These are phyloP conservation scores for Pinctada fucata DNA, from an alignment of 2,888 invertebrate species.

Conservation along the genomic window DNA sequence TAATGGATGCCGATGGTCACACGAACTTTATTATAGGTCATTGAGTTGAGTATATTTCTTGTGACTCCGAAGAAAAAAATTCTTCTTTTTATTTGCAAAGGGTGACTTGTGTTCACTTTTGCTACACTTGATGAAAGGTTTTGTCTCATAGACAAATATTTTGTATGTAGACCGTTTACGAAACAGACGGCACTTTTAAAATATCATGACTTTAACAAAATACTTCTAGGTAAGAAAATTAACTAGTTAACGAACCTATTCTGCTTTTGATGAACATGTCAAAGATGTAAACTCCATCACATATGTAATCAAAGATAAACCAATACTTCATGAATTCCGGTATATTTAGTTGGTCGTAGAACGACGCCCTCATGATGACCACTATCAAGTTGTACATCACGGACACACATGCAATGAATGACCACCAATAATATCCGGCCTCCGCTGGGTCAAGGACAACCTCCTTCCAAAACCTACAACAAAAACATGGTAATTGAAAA, in stretches of 20 bases:
- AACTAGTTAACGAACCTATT: slow-evolving; percentile 83
- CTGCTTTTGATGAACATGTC: slow-evolving; percentile 92
- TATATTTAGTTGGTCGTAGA: slow-evolving; percentile 91
- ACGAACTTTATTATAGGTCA: no score
- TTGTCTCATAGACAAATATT: no score
- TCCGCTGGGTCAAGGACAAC: slow-evolving; percentile 85
- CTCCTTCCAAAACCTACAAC: slow-evolving; percentile 69
- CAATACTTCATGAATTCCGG: slow-evolving; percentile 82
- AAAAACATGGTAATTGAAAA: slow-evolving; percentile 17
- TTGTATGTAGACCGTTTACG: no score
- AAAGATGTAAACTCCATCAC: slow-evolving; percentile 90
- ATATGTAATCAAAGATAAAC: slow-evolving; percentile 90
- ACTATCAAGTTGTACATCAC: slow-evolving; percentile 94
- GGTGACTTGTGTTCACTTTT: no score
- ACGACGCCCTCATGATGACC: slow-evolving; percentile 92
- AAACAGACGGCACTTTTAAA: no score
- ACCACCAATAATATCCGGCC: slow-evolving; percentile 92
- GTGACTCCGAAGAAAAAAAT: no score
- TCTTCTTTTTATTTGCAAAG: no score
- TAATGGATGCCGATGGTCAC: no score
- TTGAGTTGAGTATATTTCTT: no score
- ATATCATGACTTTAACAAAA: no score
- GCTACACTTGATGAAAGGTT: no score
- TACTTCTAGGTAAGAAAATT: no score
- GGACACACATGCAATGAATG: slow-evolving; percentile 89